Evolutionary conservation across 1,140 invertebrate genomes (phyloP).

Genomic region (Psix sp.): DNA sequence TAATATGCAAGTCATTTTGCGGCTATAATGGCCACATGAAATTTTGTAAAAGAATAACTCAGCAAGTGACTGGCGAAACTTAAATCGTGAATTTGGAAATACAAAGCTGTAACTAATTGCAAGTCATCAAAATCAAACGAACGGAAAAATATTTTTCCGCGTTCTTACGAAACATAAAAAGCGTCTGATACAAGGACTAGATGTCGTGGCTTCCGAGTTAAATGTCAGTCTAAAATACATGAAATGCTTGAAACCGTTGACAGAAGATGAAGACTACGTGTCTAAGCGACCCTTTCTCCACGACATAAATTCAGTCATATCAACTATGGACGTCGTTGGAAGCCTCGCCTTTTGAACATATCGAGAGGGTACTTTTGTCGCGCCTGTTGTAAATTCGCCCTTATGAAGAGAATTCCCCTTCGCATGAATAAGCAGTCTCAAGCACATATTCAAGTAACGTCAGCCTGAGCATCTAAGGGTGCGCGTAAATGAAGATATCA

Average conservation of each 20-base stretch:
- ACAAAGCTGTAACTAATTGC: no score
- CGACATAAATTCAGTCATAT: slow-evolving; percentile 50
- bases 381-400: slow-evolving; percentile 55
- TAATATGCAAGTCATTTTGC: no score
- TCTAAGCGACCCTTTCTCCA: slow-evolving; percentile 47
- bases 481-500: slow-evolving; percentile 51
- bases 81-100: no score
- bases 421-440: slow-evolving; percentile 53
- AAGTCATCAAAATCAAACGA: slow-evolving; percentile 3
- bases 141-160: slow-evolving; percentile 23
- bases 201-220: slow-evolving; percentile 34
- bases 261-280: slow-evolving; percentile 47
- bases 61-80: no score
- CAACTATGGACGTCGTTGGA: slow-evolving; percentile 40
- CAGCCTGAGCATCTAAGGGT: slow-evolving; percentile 29
- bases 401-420: slow-evolving; percentile 59
- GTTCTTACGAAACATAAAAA: neutral
- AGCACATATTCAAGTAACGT: slow-evolving; percentile 57
- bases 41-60: no score
- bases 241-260: slow-evolving; percentile 34
- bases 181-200: slow-evolving; percentile 10
- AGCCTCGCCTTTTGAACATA: slow-evolving; percentile 40
- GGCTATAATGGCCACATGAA: no score
- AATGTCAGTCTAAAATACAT: slow-evolving; percentile 42
- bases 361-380: slow-evolving; percentile 48